These are phyloP conservation scores for Syngnathus rostellatus DNA, from an alignment of 2,797 vertebrate species.

Conservation along the genomic window DNA sequence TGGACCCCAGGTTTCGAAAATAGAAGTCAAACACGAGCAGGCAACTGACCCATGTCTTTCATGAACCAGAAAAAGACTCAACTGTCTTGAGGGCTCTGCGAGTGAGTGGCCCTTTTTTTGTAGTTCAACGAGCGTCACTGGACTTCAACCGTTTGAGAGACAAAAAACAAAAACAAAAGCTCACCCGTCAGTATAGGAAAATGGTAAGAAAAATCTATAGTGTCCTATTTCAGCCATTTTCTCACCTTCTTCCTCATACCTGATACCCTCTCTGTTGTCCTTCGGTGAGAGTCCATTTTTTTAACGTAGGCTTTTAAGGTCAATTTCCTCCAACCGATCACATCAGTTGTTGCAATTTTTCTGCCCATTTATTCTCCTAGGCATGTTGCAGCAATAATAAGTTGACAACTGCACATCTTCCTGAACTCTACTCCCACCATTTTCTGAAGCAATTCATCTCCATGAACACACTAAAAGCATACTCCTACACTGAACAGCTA, in stretches of 20 bases:
- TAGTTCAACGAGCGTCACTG: not conserved
- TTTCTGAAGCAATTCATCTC: slow-evolving; percentile 63
- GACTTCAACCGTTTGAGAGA: not conserved
- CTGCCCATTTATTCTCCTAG: slow-evolving; percentile 29
- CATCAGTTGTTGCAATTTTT: slow-evolving; percentile 20
- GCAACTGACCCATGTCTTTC: slow-evolving; percentile 26
- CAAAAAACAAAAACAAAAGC: not conserved
- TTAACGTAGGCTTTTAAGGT: slow-evolving; percentile 12
- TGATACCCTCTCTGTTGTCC: not conserved
- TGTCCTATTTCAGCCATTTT: not conserved
- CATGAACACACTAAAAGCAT: slow-evolving; percentile 37
- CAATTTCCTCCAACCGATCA: slow-evolving; percentile 31
- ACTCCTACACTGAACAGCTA: slow-evolving; percentile 8
- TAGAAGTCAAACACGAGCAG: slow-evolving; percentile 39
- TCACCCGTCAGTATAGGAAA: not conserved
- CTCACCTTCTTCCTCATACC: not conserved
- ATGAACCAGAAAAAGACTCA: slow-evolving; percentile 3
- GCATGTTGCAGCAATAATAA: slow-evolving; percentile 66
- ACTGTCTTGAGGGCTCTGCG: not conserved
- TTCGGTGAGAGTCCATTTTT: not conserved
- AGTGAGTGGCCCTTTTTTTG: not conserved
- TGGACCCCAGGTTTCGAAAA: slow-evolving; percentile 35
- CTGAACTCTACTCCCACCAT: slow-evolving; percentile 52
- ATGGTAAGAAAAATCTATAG: not conserved
- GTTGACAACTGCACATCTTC: slow-evolving; percentile 25